A percentile compares a stretch with the other conserved stretches of the same genome.
phyloP scores from a whole-genome alignment of 2,797 vertebrate species.

The Melanogrammus aeglefinus region DNA sequence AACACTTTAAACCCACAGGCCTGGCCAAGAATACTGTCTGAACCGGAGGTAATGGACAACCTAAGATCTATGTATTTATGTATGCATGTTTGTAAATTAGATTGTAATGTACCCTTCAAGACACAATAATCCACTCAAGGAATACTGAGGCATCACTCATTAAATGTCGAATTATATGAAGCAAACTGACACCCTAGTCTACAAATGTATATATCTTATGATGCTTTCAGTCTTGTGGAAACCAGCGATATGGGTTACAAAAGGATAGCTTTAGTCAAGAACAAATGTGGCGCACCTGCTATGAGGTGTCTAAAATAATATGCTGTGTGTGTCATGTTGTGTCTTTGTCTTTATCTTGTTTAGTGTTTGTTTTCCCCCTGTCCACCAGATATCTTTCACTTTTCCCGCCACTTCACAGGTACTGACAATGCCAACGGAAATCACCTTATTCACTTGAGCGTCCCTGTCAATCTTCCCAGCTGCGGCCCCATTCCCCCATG shows the following conservation, averaged over 20 bases:
- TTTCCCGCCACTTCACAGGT: too few relatives aligned
- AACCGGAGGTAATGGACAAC: constrained; percentile 36
- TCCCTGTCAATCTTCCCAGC: too few relatives aligned
- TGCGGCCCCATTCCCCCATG: too few relatives aligned
- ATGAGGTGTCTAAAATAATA: neutral
- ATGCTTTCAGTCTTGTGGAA: neutral
- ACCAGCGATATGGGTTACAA: neutral
- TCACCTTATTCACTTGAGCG: too few relatives aligned
- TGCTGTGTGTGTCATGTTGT: too few relatives aligned
- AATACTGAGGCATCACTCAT: neutral
- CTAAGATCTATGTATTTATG: constrained; percentile 3
- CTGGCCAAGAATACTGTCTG: constrained; percentile 44
- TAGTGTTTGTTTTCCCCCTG: too few relatives aligned
- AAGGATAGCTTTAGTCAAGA: neutral
- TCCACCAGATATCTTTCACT: too few relatives aligned
- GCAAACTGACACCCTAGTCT: neutral
- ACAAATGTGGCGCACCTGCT: neutral
- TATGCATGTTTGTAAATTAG: constrained; percentile 2
- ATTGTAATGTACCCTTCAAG: neutral
- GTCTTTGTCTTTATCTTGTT: too few relatives aligned
- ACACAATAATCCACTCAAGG: neutral
- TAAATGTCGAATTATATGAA: neutral
- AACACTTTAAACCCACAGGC: constrained; percentile 48
- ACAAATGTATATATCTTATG: neutral
- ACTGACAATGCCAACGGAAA: too few relatives aligned